Evolutionary conservation across 2,113 vertebrate species (phyloP), one percentile per base, ranked within the genome.

Genomic region (Coracopsis vasa): DNA sequence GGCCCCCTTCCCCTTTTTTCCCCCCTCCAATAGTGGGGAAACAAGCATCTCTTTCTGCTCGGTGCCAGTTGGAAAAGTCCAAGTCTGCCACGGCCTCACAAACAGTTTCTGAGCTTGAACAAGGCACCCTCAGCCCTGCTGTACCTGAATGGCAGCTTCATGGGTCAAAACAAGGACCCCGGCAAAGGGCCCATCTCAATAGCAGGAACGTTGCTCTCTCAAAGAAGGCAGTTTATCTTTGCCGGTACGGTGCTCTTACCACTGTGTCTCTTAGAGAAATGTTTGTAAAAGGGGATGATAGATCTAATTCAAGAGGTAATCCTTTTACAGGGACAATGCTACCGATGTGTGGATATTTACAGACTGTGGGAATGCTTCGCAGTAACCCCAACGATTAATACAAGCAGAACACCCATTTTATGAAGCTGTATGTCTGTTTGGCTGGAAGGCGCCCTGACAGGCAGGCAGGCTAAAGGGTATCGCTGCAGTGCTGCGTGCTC

Each of bases 11-110:
- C 42, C 7, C 33, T 16, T 33, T n/a, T 28, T 5, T 4, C 8
- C 35, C 42, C 50, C 29, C 65, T 9, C 90, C 23, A 19, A 65
- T 64, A 51, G 77, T 23, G 13, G 37, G 13, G 65, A 50, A 95
- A 98, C 98, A 98, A 98, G 94, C 2, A 4, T 33, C 73, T 86
- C 98, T 98, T 98, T 98, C 96, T 98, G 97, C 84, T 96, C 83
- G 3, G 60, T 96, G 98, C 98, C 98, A 97, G 97, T 64, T 90
- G 95, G 96, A 80, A 80, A 97, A 86, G 86, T 29, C 92, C 86
- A 60, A 39, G 92, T 45, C 93, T 97, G 98, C 97, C 97, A 81
- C 81, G 18, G 95, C 72, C 96, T 95, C 97, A 94, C 97, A 98
- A 96, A 97, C 27, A 73, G 54, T 73, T 85, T 72, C 94, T 71